Evolutionary conservation across 2,797 vertebrate genomes (phyloP).

Genomic region (Mycteria americana): DNA sequence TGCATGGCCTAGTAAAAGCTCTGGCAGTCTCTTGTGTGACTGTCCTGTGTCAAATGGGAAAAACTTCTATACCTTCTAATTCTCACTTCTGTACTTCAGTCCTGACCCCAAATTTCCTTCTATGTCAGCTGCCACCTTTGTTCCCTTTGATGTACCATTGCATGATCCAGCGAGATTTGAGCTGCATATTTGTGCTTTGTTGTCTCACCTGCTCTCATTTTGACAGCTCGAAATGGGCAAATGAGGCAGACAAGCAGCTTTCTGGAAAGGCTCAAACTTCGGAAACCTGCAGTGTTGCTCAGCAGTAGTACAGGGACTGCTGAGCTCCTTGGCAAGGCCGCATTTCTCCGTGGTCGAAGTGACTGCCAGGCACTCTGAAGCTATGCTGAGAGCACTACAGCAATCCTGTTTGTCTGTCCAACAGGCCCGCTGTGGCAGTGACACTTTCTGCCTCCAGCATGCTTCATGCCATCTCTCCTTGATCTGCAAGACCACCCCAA

Average conservation of each 20-base stretch:
- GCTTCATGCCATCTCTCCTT: neutral
- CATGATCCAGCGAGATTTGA: neutral
- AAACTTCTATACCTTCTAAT: neutral
- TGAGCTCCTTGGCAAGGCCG: neutral
- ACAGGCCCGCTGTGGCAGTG: fast-evolving
- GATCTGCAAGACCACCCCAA: neutral
- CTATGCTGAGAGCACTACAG: neutral
- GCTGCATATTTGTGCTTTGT: neutral
- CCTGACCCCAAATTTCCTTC: neutral
- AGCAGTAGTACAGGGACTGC: neutral
- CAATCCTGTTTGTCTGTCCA: neutral
- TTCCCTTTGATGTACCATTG: neutral
- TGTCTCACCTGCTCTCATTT: conserved; percentile 30
- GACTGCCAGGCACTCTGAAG: neutral
- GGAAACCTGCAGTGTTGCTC: neutral
- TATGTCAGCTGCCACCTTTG: neutral
- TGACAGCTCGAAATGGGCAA: neutral
- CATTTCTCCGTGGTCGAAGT: neutral
- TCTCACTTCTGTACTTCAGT: neutral
- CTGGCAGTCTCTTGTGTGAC: neutral
- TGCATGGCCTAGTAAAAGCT: neutral
- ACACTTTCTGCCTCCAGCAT: neutral
- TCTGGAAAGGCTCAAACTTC: neutral
- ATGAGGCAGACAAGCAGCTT: neutral
- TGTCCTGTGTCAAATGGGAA: neutral